Evolutionary conservation across 2,113 vertebrate species (phyloP).

Genomic region (Neodon shergylaensis): DNA sequence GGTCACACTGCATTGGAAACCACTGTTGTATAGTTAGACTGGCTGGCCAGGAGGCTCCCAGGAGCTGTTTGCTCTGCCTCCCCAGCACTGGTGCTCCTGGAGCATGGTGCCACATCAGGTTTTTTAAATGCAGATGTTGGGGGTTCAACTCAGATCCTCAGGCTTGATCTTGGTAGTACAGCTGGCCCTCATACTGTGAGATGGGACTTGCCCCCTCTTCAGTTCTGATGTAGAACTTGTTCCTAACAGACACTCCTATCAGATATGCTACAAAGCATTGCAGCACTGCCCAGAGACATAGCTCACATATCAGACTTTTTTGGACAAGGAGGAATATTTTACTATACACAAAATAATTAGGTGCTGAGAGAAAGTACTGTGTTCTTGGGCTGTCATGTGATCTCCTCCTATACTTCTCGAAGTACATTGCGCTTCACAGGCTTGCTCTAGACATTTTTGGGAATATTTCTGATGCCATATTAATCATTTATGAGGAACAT

Average conservation of each 20-base stretch:
- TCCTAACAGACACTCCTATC: not conserved
- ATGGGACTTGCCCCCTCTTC: not conserved
- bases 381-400: not conserved
- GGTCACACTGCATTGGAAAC: not conserved
- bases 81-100: not conserved
- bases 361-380: not conserved
- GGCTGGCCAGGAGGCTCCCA: not conserved
- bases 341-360: not conserved
- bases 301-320: not conserved
- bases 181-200: not conserved
- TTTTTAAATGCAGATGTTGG: not conserved
- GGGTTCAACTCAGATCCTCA: not conserved
- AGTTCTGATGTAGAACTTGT: not conserved
- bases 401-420: not conserved
- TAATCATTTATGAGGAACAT: not conserved
- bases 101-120: not conserved
- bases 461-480: conserved; percentile 10
- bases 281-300: not conserved
- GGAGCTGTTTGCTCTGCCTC: not conserved
- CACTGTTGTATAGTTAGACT: not conserved
- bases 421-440: conserved; percentile 11
- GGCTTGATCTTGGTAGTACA: not conserved
- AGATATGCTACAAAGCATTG: not conserved
- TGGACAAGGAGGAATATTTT: not conserved
- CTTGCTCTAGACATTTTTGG: not conserved